phyloP scores from a whole-genome alignment of 2,888 invertebrate species.

The Drosophila tanythrix region DNA sequence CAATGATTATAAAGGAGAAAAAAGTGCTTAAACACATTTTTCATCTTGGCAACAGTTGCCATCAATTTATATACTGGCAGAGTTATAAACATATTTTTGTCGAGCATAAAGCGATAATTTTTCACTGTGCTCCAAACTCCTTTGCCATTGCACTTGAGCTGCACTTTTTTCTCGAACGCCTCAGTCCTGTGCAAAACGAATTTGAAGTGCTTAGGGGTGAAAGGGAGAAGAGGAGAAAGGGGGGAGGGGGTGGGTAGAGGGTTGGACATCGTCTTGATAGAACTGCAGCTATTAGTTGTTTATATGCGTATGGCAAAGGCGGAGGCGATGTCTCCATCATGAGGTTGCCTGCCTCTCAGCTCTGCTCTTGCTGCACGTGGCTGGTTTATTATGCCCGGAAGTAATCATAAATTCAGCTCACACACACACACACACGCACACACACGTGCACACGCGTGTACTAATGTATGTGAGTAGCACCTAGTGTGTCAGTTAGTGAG shows the following conservation, averaged over 20 bases:
- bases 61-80: background rate
- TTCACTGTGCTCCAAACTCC: slow-evolving; percentile 6
- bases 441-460: slow-evolving; percentile 20
- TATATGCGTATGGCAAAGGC: slow-evolving; percentile 64
- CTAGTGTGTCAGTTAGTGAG: slow-evolving; percentile 38
- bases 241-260: background rate
- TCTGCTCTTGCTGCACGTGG: slow-evolving; percentile 55
- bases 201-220: slow-evolving; percentile 28
- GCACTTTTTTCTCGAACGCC: slow-evolving; percentile 32
- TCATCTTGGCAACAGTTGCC: background rate
- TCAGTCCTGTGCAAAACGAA: slow-evolving; percentile 43
- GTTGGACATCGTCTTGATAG: slow-evolving; percentile 55
- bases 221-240: background rate
- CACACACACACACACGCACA: slow-evolving; percentile 44
- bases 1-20: background rate
- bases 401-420: slow-evolving; percentile 74
- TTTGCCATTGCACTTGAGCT: slow-evolving; percentile 57
- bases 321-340: slow-evolving; percentile 25
- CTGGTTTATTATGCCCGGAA: slow-evolving; percentile 73
- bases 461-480: slow-evolving; percentile 6
- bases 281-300: slow-evolving; percentile 71
- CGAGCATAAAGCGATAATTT: background rate
- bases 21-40: background rate
- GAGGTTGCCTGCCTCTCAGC: slow-evolving; percentile 2
- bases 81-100: background rate